Evolutionary conservation across 2,888 invertebrate species (phyloP).

Genomic region (Tupiocoris notatus): DNA sequence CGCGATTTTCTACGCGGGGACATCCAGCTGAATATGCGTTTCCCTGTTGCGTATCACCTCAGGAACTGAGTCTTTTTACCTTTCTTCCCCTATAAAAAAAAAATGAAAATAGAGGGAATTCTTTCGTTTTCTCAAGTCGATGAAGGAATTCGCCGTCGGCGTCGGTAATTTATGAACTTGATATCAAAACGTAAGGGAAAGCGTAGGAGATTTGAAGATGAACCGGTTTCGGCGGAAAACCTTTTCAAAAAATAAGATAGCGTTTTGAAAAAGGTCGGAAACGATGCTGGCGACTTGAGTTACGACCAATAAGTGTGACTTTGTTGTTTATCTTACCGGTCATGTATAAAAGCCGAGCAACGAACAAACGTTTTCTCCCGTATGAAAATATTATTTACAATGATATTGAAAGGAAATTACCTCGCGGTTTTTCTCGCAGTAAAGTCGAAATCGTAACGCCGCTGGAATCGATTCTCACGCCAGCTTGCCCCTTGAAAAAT

Average conservation of each 20-base stretch:
- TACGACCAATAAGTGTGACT: constrained; percentile 41
- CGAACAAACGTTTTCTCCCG: constrained; percentile 36
- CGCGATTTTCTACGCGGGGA: not conserved
- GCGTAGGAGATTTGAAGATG: not conserved
- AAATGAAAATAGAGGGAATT: not conserved
- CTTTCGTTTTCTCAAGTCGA: not conserved
- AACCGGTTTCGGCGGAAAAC: not conserved
- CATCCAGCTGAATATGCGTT: not conserved
- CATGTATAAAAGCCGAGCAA: constrained; percentile 39
- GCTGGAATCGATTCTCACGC: too few species aligned
- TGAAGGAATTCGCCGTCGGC: not conserved
- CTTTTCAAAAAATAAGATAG: not conserved
- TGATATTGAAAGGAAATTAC: constrained; percentile 38
- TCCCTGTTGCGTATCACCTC: not conserved
- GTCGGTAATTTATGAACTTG: not conserved
- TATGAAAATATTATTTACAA: not conserved
- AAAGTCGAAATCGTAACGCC: too few species aligned
- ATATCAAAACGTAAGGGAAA: not conserved
- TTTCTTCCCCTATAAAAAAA: not conserved
- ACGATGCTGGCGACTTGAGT: constrained; percentile 23
- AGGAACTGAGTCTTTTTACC: not conserved
- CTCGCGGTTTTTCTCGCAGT: constrained; percentile 37
- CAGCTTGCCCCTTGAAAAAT: too few species aligned
- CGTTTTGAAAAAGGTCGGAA: constrained; percentile 15
- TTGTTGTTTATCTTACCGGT: constrained; percentile 38